These are phyloP conservation scores for Anodontia alba DNA, from an alignment of 2,888 invertebrate species.

Conservation along the genomic window DNA sequence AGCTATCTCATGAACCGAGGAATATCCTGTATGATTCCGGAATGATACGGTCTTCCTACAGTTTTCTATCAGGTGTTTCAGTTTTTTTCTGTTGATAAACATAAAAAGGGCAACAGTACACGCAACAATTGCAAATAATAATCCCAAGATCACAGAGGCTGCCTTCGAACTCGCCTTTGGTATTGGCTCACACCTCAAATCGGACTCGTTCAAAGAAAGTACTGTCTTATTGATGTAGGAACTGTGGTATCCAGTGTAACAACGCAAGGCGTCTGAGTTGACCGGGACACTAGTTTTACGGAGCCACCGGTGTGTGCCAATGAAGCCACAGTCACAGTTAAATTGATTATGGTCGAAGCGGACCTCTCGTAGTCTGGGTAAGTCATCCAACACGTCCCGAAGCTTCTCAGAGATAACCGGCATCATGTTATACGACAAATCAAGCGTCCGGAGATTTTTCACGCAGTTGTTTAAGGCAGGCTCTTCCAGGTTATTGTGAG, in stretches of 20 bases:
- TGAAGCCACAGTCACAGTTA: constrained; percentile 65
- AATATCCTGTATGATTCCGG: constrained; percentile 47
- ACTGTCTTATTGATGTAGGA: constrained; percentile 49
- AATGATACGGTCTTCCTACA: constrained; percentile 38
- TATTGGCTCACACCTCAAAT: constrained; percentile 40
- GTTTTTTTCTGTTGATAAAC: constrained; percentile 40
- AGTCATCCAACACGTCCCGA: constrained; percentile 32
- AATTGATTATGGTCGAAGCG: constrained; percentile 60
- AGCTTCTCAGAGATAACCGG: constrained; percentile 36
- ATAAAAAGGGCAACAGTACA: constrained; percentile 38
- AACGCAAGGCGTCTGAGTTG: constrained; percentile 40
- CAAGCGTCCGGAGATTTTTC: constrained; percentile 48
- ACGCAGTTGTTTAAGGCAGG: constrained; percentile 47
- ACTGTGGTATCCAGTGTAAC: constrained; percentile 58
- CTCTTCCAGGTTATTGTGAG: constrained; percentile 48
- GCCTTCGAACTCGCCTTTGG: constrained; percentile 35
- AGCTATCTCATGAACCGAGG: constrained; percentile 47
- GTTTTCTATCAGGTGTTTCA: constrained; percentile 23
- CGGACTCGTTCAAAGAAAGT: constrained; percentile 29
- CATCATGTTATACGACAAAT: constrained; percentile 65
- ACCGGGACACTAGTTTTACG: constrained; percentile 46
- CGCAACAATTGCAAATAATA: constrained; percentile 47
- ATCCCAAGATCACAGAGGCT: constrained; percentile 39
- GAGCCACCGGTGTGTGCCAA: constrained; percentile 64
- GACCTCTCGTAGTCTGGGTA: constrained; percentile 43